These are phyloP conservation scores for Mamestra brassicae DNA, from an alignment of 2,888 invertebrate species.

Conservation along the genomic window DNA sequence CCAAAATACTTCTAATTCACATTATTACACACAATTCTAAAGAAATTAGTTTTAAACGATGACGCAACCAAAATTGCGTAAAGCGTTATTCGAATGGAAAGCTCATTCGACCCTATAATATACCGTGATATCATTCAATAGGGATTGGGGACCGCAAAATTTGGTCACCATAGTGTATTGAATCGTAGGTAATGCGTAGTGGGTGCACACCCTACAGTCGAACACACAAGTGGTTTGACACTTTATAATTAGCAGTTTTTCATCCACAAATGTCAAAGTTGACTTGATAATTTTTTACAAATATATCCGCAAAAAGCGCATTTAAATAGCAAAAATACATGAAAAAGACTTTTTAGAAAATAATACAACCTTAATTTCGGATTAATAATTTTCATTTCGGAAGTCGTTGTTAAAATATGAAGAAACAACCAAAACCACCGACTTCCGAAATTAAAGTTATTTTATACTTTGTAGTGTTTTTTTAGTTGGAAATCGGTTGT, in stretches of 20 bases:
- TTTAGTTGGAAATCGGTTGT: too few species aligned
- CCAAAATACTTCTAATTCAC: constrained; percentile 7
- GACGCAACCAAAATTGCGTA: constrained; percentile 74
- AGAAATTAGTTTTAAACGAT: constrained; percentile 72
- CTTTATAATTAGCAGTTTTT: background rate
- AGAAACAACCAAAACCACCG: too few species aligned
- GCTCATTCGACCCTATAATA: constrained; percentile 75
- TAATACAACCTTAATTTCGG: too few species aligned
- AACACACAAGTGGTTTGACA: constrained; percentile 1
- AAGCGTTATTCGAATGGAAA: constrained; percentile 79
- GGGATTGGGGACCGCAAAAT: constrained; percentile 87
- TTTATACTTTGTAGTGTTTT: too few species aligned
- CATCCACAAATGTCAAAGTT: too few species aligned
- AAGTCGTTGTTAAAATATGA: too few species aligned
- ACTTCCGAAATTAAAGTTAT: too few species aligned
- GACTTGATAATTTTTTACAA: too few species aligned
- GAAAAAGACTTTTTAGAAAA: too few species aligned
- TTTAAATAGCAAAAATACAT: too few species aligned
- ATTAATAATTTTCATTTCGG: too few species aligned
- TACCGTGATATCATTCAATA: constrained; percentile 79
- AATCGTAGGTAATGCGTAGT: constrained; percentile 79
- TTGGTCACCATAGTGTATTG: constrained; percentile 83
- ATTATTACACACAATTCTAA: constrained; percentile 36
- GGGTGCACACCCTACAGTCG: constrained; percentile 31
- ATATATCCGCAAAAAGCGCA: too few species aligned